These are phyloP conservation scores for Bubalus kerabau DNA, from an alignment of 2,113 vertebrate species.

Conservation along the genomic window DNA sequence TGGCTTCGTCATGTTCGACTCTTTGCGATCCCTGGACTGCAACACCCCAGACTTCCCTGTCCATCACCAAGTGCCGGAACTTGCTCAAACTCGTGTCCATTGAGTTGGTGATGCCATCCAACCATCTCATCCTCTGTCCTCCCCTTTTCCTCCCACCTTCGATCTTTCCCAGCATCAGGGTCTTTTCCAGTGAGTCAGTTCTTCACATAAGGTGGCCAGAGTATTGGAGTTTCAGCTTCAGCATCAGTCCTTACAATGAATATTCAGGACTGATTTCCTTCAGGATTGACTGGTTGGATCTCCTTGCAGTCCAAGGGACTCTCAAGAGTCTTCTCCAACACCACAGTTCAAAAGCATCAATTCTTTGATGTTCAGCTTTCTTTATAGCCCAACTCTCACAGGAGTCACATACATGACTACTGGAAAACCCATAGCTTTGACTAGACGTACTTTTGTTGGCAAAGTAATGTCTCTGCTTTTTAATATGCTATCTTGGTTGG, in stretches of 20 bases:
- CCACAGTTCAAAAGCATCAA: background rate
- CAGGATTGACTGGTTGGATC: background rate
- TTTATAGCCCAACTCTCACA: background rate
- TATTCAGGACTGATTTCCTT: background rate
- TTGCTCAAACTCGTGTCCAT: background rate
- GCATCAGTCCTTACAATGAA: background rate
- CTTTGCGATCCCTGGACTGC: background rate
- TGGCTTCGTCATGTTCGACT: background rate
- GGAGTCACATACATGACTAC: background rate
- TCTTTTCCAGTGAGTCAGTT: background rate
- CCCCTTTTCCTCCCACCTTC: background rate
- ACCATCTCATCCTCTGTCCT: background rate
- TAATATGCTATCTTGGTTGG: background rate
- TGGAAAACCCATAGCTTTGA: background rate
- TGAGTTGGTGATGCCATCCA: background rate
- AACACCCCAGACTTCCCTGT: background rate
- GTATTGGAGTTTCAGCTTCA: background rate
- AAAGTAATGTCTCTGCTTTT: background rate
- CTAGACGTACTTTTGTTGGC: background rate
- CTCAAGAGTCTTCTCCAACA: background rate
- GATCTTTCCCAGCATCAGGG: background rate
- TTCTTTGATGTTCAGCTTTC: background rate
- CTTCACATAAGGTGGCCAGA: background rate
- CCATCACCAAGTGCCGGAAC: background rate
- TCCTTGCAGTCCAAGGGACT: background rate